Percentiles rank a stretch among this genome's conserved stretches.
Evolutionary conservation across 2,113 vertebrate genomes (phyloP).

Genomic region (Rallus limicola): DNA sequence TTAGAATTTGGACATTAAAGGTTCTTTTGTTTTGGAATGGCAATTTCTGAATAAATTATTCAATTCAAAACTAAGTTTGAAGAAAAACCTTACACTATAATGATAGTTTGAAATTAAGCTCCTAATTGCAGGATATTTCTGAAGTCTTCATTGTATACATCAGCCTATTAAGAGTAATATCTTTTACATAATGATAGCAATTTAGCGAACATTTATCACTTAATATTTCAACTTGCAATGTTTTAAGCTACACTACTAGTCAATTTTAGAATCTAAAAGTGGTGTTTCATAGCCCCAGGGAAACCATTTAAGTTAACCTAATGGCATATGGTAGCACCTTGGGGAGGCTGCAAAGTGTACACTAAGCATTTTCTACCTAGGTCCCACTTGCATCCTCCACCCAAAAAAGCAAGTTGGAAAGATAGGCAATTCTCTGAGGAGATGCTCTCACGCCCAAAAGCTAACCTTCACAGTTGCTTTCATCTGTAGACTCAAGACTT

Average conservation of each 20-base stretch:
- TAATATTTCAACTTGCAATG: background rate
- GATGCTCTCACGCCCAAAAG: background rate
- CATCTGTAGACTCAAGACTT: background rate
- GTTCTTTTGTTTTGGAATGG: background rate
- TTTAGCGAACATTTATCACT: slow-evolving; percentile 35
- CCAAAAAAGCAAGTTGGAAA: background rate
- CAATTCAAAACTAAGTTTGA: background rate
- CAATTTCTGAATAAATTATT: background rate
- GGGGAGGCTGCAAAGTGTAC: background rate
- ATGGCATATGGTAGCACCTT: background rate
- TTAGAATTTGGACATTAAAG: background rate
- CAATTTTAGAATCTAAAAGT: background rate
- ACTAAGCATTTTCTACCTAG: background rate
- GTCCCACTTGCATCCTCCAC: background rate
- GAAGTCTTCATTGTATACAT: slow-evolving; percentile 18
- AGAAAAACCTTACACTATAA: background rate
- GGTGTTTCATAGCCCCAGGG: background rate
- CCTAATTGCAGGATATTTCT: slow-evolving; percentile 29
- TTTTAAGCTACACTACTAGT: background rate
- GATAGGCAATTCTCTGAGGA: background rate
- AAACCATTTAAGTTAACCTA: background rate
- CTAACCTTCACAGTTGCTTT: background rate
- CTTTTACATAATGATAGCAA: slow-evolving; percentile 42
- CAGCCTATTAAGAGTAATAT: slow-evolving; percentile 19
- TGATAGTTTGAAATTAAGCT: slow-evolving; percentile 3